Evolutionary conservation across 2,888 invertebrate genomes (phyloP).

Genomic region (Calliscelio sp.): DNA sequence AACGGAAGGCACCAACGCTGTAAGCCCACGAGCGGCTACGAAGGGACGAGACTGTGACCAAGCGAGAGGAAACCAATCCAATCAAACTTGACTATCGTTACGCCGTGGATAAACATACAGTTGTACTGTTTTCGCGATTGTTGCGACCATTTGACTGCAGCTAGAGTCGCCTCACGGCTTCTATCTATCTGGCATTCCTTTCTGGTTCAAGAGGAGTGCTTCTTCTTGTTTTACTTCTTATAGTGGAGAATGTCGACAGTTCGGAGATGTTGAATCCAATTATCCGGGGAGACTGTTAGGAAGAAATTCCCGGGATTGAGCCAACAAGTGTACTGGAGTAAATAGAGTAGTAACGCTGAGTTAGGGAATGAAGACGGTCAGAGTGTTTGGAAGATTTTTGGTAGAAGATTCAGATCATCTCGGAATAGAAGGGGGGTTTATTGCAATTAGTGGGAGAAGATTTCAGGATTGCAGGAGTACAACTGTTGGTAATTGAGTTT

Average conservation of each 20-base stretch:
- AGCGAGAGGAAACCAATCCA: slow-evolving; percentile 60
- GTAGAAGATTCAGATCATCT: too few species aligned
- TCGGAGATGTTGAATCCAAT: too few species aligned
- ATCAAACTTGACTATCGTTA: slow-evolving; percentile 52
- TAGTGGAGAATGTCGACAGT: background rate
- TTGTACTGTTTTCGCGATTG: slow-evolving; percentile 6
- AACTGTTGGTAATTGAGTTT: too few species aligned
- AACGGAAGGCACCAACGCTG: slow-evolving; percentile 37
- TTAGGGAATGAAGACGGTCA: too few species aligned
- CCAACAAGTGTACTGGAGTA: background rate
- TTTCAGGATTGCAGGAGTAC: too few species aligned
- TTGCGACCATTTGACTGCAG: slow-evolving; percentile 18
- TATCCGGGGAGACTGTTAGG: too few species aligned
- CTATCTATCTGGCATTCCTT: slow-evolving; percentile 8
- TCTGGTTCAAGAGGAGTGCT: slow-evolving; percentile 4
- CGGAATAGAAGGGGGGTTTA: too few species aligned
- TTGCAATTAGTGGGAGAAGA: too few species aligned
- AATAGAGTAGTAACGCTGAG: too few species aligned
- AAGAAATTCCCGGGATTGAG: too few species aligned
- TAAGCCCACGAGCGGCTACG: slow-evolving; percentile 29
- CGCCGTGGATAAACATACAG: slow-evolving; percentile 38
- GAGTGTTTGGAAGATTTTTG: too few species aligned
- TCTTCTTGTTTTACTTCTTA: slow-evolving; percentile 13
- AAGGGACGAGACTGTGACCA: slow-evolving; percentile 58
- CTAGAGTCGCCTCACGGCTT: too few species aligned